A percentile compares a stretch with the other conserved stretches of the same genome.
Evolutionary conservation across 2,888 invertebrate species (phyloP).

Genomic region (Cyaniris semiargus): DNA sequence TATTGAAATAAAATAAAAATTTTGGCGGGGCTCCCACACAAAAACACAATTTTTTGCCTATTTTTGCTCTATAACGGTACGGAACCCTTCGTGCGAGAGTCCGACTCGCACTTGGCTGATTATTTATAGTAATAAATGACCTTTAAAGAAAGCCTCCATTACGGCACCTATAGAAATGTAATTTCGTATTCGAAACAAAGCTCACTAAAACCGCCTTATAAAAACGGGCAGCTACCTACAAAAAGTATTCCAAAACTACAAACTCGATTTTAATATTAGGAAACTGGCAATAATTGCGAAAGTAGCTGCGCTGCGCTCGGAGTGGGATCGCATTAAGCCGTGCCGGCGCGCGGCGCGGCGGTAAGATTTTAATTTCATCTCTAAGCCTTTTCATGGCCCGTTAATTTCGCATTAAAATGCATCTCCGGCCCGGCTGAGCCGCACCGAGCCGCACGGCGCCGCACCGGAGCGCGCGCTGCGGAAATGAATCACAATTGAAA

Average conservation of each 20-base stretch:
- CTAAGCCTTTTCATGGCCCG: conserved; percentile 37
- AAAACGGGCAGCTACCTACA: background rate
- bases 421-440: conserved; percentile 10
- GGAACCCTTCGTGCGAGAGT: too few species aligned
- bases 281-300: background rate
- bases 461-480: background rate
- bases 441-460: background rate
- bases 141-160: background rate
- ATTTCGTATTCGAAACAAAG: background rate
- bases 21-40: too few species aligned
- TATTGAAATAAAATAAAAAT: too few species aligned
- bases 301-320: background rate
- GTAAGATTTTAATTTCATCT: conserved; percentile 40
- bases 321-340: conserved; percentile 35
- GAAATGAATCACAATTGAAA: conserved; percentile 17
- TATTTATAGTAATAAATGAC: background rate
- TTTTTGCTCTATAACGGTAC: too few species aligned
- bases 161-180: background rate
- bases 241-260: background rate
- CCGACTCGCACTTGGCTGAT: too few species aligned
- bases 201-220: background rate
- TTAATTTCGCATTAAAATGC: conserved; percentile 39
- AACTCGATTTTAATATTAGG: background rate
- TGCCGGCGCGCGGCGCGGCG: conserved; percentile 37
- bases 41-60: too few species aligned